Evolutionary conservation across 2,113 vertebrate species (phyloP).

Genomic region (Bufo gargarizans): DNA sequence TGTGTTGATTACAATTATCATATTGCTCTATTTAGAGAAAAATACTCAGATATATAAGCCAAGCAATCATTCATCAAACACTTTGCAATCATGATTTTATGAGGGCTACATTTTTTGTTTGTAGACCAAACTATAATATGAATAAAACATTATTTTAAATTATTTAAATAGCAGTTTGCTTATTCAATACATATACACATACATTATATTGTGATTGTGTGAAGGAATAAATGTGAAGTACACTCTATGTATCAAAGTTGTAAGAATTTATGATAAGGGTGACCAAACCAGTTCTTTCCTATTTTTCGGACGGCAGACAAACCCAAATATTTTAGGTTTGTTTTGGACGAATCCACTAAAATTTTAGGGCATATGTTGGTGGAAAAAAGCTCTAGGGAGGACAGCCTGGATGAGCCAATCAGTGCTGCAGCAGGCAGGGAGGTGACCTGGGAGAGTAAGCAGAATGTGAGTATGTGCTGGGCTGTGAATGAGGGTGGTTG

Average conservation of each 20-base stretch:
- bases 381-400: no score
- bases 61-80: conserved; percentile 31
- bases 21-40: not conserved
- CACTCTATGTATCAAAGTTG: not conserved
- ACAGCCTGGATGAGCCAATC: no score
- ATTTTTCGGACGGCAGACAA: no score
- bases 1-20: not conserved
- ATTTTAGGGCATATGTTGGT: no score
- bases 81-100: conserved; percentile 25
- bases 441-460: no score
- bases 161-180: conserved; percentile 5
- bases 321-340: no score
- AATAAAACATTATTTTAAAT: conserved; percentile 30
- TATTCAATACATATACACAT: not conserved
- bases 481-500: no score
- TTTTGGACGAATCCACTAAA: no score
- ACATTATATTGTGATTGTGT: not conserved
- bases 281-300: no score
- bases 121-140: not conserved
- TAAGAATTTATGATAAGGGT: no score
- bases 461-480: no score
- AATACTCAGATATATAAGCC: not conserved
- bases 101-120: conserved; percentile 4
- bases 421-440: no score
- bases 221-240: not conserved